Conservation (phyloP, 2,888 invertebrate genomes). For the Melipona bicolor region DNA sequence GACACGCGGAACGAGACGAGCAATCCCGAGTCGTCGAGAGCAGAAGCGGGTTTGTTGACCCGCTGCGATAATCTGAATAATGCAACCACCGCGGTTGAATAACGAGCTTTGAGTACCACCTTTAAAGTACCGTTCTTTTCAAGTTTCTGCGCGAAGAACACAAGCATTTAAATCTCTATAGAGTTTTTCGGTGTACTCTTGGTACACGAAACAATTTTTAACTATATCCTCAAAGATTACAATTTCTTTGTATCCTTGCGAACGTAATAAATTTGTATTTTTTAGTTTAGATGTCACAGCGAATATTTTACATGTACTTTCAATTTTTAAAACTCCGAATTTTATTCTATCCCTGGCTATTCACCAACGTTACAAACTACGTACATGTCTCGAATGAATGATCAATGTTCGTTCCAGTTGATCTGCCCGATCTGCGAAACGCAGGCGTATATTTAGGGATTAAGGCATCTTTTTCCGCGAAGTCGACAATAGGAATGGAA, state of each 20-base stretch:
- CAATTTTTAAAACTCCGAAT: no score
- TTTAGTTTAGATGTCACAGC: no score
- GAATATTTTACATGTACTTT: no score
- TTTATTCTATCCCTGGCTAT: no score
- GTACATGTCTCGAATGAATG: not conserved
- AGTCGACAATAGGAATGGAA: constrained; percentile 2
- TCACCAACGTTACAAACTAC: no score
- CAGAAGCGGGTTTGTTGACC: constrained; percentile 5
- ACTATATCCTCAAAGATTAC: no score
- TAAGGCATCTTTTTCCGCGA: not conserved
- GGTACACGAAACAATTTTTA: no score
- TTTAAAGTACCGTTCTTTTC: not conserved
- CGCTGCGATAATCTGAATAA: constrained; percentile 6
- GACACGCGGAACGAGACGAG: not conserved
- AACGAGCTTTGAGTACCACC: not conserved
- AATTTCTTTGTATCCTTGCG: no score
- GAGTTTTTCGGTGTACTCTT: no score
- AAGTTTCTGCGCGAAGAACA: not conserved
- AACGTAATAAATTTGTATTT: no score
- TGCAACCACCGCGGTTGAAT: not conserved
- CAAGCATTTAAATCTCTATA: no score
- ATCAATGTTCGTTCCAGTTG: not conserved
- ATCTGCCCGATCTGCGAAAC: not conserved
- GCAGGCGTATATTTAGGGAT: not conserved
- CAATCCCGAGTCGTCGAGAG: not conserved